Conservation (phyloP, 2,888 invertebrate species). For the Oithona nana region DNA sequence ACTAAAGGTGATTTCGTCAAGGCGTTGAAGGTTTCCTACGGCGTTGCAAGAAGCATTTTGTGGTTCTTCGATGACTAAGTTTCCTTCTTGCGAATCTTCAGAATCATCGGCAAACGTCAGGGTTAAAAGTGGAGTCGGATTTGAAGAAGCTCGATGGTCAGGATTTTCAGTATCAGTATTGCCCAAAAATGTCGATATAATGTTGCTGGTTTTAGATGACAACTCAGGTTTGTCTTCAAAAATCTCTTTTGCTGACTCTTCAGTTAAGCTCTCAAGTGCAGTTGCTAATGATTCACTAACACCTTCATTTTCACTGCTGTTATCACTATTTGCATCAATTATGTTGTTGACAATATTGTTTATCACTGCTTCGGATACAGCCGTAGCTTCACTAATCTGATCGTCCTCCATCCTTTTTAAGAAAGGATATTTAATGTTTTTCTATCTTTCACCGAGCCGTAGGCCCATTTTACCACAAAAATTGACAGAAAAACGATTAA, state of each 20-base stretch:
- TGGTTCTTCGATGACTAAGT: neutral
- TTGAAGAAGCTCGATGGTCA: neutral
- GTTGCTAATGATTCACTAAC: neutral
- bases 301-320: neutral
- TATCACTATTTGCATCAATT: neutral
- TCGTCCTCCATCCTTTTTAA: no score
- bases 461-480: no score
- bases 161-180: no score
- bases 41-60: neutral
- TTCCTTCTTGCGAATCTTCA: neutral
- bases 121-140: no score
- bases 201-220: neutral
- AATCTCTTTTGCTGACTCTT: neutral
- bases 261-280: neutral
- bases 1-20: neutral
- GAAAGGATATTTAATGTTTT: no score
- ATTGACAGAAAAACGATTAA: no score
- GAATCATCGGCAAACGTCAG: neutral
- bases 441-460: no score
- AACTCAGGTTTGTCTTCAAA: neutral
- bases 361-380: neutral
- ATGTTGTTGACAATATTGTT: neutral
- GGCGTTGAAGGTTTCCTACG: neutral
- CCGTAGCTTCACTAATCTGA: no score
- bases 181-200: neutral